Base-by-base conservation (phyloP, 30 jellyfish, hydroid and myxozoan genomes). In the Catostylus mosaicus region DNA sequence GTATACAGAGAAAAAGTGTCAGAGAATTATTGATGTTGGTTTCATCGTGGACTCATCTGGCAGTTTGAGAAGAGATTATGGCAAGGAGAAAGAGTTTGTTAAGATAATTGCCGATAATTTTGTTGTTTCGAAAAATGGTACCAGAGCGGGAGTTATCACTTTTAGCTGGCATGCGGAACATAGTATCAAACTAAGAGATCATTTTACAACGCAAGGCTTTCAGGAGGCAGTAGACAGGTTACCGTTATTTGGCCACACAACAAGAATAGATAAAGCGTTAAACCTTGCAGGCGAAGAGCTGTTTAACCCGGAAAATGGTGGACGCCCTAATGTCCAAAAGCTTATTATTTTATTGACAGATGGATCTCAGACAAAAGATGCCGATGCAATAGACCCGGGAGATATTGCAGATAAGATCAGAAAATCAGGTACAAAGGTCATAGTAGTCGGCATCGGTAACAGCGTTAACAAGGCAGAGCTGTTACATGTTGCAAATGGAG, bases 11-110 rank as follows among this genome's bases (percentile, higher is more conserved):
- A 61, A 14, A 26, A 30, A 34, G 23, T 66, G 78, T 57, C 6
- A 66, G 51, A 71, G 71, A 23, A 30, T 51, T 6, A 43, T 46
- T 24, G 90, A 90, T 54, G 84, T 90, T 66, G 97, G 96, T 43
- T 90, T 90, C 86, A 59, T 90, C 1, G 88, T 90, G 52, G 97
- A 90, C 77, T 90, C 97, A 27, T 90, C 97, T 3, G 96, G 96
- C 32, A 90, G 97, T 63, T 70, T 90, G 66, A 40, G 85, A 27
- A 20, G 84, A 26, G 89, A 77, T 23, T 90, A 90, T 60, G 73
- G 80, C 38, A 90, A 90, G 75, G 97, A 90, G 88, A 90, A 90
- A 83, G 89, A 69, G 80, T 90, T 90, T 66, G 91, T 90, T 51
- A 90, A 90, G 50, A 36, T 26, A 32, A 67, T 90, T 63, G 95